Evolutionary conservation across 2,888 invertebrate genomes (phyloP), one percentile per base, ranked within the genome.

Genomic region (Sthenelais limicola): DNA sequence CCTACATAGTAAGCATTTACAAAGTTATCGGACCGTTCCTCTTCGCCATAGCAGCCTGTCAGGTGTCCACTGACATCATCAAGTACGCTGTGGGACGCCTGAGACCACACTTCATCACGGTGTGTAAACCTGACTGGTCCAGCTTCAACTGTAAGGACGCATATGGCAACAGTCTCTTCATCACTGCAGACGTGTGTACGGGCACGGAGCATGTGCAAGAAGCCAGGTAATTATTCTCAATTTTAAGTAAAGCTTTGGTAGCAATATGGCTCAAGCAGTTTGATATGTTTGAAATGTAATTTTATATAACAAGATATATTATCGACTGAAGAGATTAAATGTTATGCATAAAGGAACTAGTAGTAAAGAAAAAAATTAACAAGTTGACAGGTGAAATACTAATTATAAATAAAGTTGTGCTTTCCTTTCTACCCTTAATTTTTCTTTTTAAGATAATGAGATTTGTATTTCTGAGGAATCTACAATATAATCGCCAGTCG

Each of bases 51-150:
- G 93, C 92, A 51, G 91, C 93, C 80, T 93, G 93, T 78, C 95
- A 95, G 87, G 89, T 96, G 62, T 92, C 94, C 77, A 97, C 97
- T 3, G 97, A 98, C 87, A 91, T 97, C 77, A 95, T 94, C 78
- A 98, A 98, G 89, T 97, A 96, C 87, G 92, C 94, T 9, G 92
- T 98, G 77, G 98, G 98, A 48, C 91, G 97, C 71, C 89, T 98
- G 79, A 90, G 98, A 80, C 98, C 98, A 35, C 97, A 99, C 62
- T 99, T 98, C 90, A 92, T 96, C 85, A 91, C 91, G 80, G 93
- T 97, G 0, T 99, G 98, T 85, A 89, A 91, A 71, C 98, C 98
- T 1, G 77, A 86, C 54, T 80, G 58, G 43, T 21, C 51, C n/a
- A 35, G 56, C 9, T 56, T 82, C 43, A 78, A 80, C 72, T 81